Conservation (phyloP, 2,113 vertebrate genomes). For the Gallinago paraguaiae region DNA sequence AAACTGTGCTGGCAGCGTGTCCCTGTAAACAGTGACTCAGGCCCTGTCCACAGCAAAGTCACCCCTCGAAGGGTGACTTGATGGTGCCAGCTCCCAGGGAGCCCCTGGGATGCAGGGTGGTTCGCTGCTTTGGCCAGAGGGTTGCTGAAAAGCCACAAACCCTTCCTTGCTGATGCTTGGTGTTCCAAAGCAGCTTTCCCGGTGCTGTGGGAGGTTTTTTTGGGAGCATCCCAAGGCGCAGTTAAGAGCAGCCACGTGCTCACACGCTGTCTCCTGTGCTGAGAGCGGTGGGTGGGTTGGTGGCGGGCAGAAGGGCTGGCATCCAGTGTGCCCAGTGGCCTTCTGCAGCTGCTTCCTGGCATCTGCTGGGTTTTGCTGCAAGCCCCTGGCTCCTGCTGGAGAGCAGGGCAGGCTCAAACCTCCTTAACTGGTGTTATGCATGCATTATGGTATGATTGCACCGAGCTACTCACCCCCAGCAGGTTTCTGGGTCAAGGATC, state of each 20-base stretch:
- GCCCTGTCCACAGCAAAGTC: not conserved
- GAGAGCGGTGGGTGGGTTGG: not conserved
- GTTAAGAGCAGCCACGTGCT: not conserved
- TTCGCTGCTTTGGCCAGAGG: not conserved
- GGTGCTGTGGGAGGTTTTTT: not conserved
- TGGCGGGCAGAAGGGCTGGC: not conserved
- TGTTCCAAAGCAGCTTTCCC: not conserved
- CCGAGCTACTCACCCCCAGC: not conserved
- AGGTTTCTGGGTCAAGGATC: not conserved
- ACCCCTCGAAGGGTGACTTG: not conserved
- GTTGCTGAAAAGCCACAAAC: not conserved
- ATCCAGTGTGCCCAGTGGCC: not conserved
- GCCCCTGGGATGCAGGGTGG: not conserved
- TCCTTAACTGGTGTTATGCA: rapidly evolving
- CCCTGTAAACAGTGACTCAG: not conserved
- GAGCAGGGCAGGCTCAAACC: not conserved
- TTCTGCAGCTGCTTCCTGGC: not conserved
- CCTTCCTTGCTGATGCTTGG: not conserved
- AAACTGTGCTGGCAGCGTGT: not conserved
- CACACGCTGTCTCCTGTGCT: not conserved
- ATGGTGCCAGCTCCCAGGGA: not conserved
- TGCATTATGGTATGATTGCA: no score
- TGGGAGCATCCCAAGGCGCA: not conserved
- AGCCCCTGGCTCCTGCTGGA: not conserved
- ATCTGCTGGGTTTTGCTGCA: not conserved